Conservation (phyloP, 2,888 invertebrate species). For the Lepas anatifera region DNA sequence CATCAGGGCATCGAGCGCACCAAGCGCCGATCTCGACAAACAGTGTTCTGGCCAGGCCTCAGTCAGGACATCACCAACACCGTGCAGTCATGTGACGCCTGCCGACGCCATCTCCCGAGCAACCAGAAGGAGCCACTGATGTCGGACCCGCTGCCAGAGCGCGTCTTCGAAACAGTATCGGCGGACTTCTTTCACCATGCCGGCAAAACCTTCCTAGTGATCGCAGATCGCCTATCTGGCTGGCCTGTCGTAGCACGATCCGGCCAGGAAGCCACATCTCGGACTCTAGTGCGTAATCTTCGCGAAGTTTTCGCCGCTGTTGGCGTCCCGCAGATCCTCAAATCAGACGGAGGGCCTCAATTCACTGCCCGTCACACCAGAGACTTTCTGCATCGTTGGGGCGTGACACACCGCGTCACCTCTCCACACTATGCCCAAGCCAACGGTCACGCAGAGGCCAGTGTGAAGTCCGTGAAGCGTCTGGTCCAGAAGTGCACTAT, state of each 20-base stretch:
- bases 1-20: no score
- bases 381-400: not conserved
- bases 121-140: not conserved
- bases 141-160: not conserved
- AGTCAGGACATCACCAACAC: not conserved
- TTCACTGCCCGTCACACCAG: no score
- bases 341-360: no score
- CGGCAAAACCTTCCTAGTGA: not conserved
- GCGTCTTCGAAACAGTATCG: not conserved
- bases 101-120: no score
- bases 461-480: not conserved
- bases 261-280: not conserved
- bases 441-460: not conserved
- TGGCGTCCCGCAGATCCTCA: no score
- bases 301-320: no score
- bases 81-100: not conserved
- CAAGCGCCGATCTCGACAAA: no score
- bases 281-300: no score
- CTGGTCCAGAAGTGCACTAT: not conserved
- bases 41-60: no score
- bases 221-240: not conserved
- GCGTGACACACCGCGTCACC: not conserved
- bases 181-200: not conserved
- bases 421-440: not conserved
- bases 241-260: constrained; percentile 1